A percentile compares a stretch with the other conserved stretches of the same genome.
These are phyloP conservation scores for human DNA, from an alignment of 2,113 vertebrate species.

Conservation along the genomic window GRCh38 chr6:29555501-29556000, in stretches of 20 bases:
- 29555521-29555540: neutral
- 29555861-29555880: neutral
- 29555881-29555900: accelerated
- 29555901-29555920: neutral
- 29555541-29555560: neutral
- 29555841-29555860: neutral
- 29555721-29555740: neutral
- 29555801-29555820: neutral
- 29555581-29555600: neutral
- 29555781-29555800: neutral
- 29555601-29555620: neutral
- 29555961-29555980: slow-evolving; percentile 52
- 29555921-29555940: neutral
- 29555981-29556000: slow-evolving; percentile 31
- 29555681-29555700: neutral
- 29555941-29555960: slow-evolving; percentile 55
- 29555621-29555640: neutral
- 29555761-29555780: neutral
- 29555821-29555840: neutral
- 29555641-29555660: neutral
- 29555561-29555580: neutral
- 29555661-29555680: neutral
- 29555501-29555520: neutral
- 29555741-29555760: neutral
- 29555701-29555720: neutral